Conservation (phyloP, 2,888 invertebrate genomes). For the Globia sparganii region DNA sequence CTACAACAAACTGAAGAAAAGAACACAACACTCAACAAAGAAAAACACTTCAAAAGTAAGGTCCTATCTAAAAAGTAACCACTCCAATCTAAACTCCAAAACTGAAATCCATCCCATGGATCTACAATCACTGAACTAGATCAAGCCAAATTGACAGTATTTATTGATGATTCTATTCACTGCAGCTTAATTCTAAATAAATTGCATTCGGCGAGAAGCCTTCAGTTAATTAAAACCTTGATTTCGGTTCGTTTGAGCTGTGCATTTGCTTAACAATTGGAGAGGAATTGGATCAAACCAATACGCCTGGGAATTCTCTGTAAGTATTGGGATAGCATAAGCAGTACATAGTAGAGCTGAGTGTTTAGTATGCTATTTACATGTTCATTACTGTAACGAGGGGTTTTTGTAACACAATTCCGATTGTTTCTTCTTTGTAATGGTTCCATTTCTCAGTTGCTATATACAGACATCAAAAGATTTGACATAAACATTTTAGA, state of each 20-base stretch:
- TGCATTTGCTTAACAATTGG: slow-evolving; percentile 32
- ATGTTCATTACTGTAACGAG: background rate
- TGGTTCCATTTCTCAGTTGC: background rate
- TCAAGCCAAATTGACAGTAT: slow-evolving; percentile 26
- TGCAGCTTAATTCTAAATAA: slow-evolving; percentile 27
- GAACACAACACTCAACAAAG: background rate
- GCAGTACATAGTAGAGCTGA: background rate
- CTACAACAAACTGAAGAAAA: background rate
- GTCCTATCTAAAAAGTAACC: background rate
- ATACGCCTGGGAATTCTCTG: slow-evolving; percentile 22
- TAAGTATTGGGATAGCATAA: background rate
- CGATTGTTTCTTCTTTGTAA: background rate
- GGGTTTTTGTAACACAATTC: background rate
- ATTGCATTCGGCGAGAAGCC: slow-evolving; percentile 28
- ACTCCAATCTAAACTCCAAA: slow-evolving; percentile 38
- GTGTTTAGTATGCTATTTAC: background rate
- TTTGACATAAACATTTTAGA: background rate
- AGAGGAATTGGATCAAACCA: slow-evolving; percentile 14
- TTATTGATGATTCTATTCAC: slow-evolving; percentile 9
- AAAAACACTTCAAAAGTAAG: background rate
- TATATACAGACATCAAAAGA: background rate
- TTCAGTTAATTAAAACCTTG: slow-evolving; percentile 48
- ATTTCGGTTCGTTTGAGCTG: slow-evolving; percentile 13
- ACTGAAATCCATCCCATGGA: slow-evolving; percentile 31
- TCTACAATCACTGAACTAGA: slow-evolving; percentile 22